phyloP scores from a whole-genome alignment of 1,140 invertebrate genomes.

The Tetramorium alpestre region DNA sequence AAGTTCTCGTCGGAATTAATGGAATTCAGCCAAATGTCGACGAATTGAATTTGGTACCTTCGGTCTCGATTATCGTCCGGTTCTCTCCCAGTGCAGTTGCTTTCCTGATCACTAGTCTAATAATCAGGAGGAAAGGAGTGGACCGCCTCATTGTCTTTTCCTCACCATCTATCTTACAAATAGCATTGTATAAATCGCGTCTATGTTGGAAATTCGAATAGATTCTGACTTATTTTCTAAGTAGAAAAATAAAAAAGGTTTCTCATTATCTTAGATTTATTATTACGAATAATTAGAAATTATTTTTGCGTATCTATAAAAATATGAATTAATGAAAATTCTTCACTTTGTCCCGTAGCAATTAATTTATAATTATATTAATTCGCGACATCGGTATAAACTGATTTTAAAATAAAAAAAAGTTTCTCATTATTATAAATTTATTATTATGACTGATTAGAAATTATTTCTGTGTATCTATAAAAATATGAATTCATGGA shows the following conservation, averaged over 20 bases:
- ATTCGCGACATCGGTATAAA: neutral
- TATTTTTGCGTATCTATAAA: neutral
- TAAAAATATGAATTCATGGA: neutral
- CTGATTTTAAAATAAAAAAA: neutral
- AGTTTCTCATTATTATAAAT: neutral
- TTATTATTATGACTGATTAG: neutral
- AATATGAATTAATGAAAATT: neutral
- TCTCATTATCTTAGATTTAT: neutral
- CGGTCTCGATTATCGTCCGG: conserved; percentile 66
- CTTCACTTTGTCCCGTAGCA: neutral
- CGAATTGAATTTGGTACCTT: conserved; percentile 54
- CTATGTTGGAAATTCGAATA: neutral
- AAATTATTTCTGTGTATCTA: neutral
- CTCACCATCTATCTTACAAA: neutral
- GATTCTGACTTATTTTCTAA: neutral
- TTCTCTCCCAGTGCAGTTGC: conserved; percentile 5
- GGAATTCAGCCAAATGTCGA: conserved; percentile 66
- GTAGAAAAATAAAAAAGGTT: neutral
- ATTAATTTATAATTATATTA: neutral
- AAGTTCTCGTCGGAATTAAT: conserved; percentile 29
- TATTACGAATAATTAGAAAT: neutral
- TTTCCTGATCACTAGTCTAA: neutral
- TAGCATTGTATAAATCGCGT: neutral
- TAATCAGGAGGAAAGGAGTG: neutral
- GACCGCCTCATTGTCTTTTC: neutral